phyloP scores from a whole-genome alignment of 37 sponge, comb jelly and placozoan species.

The Aphrocallistes beatrix region DNA sequence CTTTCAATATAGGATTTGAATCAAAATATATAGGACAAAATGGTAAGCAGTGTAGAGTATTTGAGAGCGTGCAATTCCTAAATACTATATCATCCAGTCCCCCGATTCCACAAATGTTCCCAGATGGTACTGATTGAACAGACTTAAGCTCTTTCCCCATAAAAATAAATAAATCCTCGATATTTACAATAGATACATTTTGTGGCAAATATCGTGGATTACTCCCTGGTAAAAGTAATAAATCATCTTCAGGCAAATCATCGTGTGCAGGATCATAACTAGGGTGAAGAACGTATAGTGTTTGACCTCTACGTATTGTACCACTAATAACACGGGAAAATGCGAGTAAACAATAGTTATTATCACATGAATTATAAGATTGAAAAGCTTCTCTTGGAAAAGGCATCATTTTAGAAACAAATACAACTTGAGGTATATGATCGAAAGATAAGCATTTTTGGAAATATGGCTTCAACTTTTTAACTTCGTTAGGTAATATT shows the following conservation, averaged over 20 bases:
- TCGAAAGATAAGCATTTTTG: conserved; percentile 35
- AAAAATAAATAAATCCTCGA: conserved; percentile 58
- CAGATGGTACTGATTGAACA: conserved; percentile 68
- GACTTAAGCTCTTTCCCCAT: conserved; percentile 72
- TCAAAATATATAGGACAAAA: conserved; percentile 58
- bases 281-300: conserved; percentile 64
- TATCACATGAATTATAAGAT: not conserved
- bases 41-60: conserved; percentile 66
- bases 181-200: conserved; percentile 21
- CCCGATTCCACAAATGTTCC: conserved; percentile 74
- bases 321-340: conserved; percentile 82
- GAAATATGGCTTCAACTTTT: conserved; percentile 32
- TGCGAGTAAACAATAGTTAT: conserved; percentile 38
- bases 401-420: conserved; percentile 82
- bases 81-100: conserved; percentile 65
- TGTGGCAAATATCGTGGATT: conserved; percentile 4
- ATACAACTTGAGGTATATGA: conserved; percentile 51
- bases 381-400: conserved; percentile 14
- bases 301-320: conserved; percentile 39
- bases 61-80: conserved; percentile 72
- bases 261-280: conserved; percentile 57
- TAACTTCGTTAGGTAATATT: not conserved
- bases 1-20: conserved; percentile 72
- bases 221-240: conserved; percentile 15
- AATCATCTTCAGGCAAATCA: not conserved